Evolutionary conservation across 2,113 vertebrate genomes (phyloP).

Genomic region (Chroicocephalus ridibundus): DNA sequence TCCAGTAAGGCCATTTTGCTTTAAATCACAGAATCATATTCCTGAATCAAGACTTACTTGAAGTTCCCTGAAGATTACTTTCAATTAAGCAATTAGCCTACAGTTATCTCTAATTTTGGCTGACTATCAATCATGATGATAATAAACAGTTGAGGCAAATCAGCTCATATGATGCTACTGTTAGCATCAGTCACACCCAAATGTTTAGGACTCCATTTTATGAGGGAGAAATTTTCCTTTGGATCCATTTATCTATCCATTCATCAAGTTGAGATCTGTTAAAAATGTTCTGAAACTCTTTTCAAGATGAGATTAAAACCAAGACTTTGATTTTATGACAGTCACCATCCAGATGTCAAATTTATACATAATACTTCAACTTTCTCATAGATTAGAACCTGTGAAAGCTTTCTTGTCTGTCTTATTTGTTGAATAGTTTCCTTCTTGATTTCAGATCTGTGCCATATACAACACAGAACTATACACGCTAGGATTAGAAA

Average conservation of each 20-base stretch:
- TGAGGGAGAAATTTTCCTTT: not conserved
- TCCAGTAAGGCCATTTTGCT: not conserved
- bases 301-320: not conserved
- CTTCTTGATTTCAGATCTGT: not conserved
- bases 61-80: not conserved
- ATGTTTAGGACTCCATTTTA: not conserved
- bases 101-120: not conserved
- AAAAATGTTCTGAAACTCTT: not conserved
- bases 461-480: not conserved
- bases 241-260: not conserved
- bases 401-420: not conserved
- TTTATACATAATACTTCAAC: not conserved
- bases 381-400: not conserved
- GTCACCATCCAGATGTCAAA: not conserved
- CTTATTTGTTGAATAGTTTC: not conserved
- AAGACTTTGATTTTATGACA: not conserved
- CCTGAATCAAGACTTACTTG: not conserved
- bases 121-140: not conserved
- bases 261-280: not conserved
- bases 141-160: not conserved
- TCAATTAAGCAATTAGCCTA: not conserved
- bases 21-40: not conserved
- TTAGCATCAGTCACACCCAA: not conserved
- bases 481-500: not conserved
- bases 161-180: not conserved